Evolutionary conservation across 1,140 invertebrate species (phyloP), one percentile per base, ranked within the genome.

Genomic region (Ostrea edulis): DNA sequence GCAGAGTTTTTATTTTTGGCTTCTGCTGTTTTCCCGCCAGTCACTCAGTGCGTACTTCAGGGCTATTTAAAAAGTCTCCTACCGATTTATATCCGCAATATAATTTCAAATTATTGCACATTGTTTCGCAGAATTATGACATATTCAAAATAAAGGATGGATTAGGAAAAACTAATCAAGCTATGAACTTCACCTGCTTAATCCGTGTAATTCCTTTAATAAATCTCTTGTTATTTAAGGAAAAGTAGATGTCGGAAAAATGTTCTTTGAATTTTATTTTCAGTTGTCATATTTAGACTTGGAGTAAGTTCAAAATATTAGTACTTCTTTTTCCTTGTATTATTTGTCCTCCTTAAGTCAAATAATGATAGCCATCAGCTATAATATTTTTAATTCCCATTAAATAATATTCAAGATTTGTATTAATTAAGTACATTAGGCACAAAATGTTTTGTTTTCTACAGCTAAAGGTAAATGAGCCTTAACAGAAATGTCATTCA

Each of bases 151-250:
- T 9, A 77, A 77, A 29, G 25, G 25, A 9, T 77, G 68, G 68
- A 77, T 77, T 77, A 77, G 68, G 68, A 77, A 77, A 77, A 77
- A 77, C 68, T 77, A 77, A 77, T 77, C 68, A 77, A 77, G 68
- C 68, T 77, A 77, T 22, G 68, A 77, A 77, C 22, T 77, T 77
- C 68, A 77, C 68, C 68, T 77, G 68, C 29, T 77, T 77, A 77
- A 77, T 77, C 68, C 25, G 2, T 35, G 25, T 29, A 77, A 29
- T 29, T 12, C n/a, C 11, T 25, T 35, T 35, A 29, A 77, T 77
- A 77, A 77, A 77, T 77, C 68, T 77, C 35, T 44, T 44, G 35
- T 44, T 44, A 44, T 77, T 29, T 12, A 77, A 17, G 29, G 68
- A 77, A 62, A 20, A 17, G 55, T n/a, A 3, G 29, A 77, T 44